Evolutionary conservation across 2,797 vertebrate species (phyloP).

Genomic region (Simalia tracyae): DNA sequence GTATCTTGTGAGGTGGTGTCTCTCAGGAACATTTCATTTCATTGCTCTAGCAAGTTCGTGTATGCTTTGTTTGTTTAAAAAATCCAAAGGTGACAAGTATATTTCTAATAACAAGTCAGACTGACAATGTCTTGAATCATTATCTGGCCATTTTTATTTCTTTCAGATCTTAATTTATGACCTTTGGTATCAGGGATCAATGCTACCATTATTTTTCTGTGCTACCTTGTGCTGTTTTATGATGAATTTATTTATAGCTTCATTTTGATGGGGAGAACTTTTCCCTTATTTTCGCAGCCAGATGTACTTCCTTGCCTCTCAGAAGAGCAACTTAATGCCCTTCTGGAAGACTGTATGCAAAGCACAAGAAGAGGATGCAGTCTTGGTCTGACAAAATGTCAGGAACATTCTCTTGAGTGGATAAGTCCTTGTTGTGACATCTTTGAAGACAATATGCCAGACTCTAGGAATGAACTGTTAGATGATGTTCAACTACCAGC

Average conservation of each 20-base stretch:
- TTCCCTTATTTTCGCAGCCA: slow-evolving; percentile 68
- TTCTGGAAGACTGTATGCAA: slow-evolving; percentile 82
- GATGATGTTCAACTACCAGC: slow-evolving; percentile 59
- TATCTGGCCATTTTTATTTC: not conserved
- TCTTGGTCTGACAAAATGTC: slow-evolving; percentile 57
- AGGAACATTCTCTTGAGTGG: slow-evolving; percentile 65
- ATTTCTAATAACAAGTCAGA: slow-evolving; percentile 19
- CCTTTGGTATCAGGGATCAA: slow-evolving; percentile 15
- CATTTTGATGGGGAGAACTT: slow-evolving; percentile 61
- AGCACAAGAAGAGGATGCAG: slow-evolving; percentile 64
- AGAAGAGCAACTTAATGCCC: slow-evolving; percentile 80
- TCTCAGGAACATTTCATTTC: not conserved
- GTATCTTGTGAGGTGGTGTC: not conserved
- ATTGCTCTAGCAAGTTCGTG: not conserved
- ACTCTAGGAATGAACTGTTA: slow-evolving; percentile 68
- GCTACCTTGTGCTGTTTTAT: slow-evolving; percentile 39
- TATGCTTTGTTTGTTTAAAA: not conserved
- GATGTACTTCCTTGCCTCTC: slow-evolving; percentile 70
- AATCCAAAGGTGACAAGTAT: not conserved
- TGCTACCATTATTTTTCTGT: slow-evolving; percentile 34
- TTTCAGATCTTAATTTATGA: slow-evolving; percentile 35
- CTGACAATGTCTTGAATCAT: not conserved
- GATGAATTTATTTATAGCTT: slow-evolving; percentile 43
- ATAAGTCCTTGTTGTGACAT: slow-evolving; percentile 53
- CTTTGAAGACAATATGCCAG: slow-evolving; percentile 54